Percentiles rank a stretch among this genome's conserved stretches.
phyloP scores from a whole-genome alignment of 1,140 invertebrate species.

The Eriocheir sinensis region DNA sequence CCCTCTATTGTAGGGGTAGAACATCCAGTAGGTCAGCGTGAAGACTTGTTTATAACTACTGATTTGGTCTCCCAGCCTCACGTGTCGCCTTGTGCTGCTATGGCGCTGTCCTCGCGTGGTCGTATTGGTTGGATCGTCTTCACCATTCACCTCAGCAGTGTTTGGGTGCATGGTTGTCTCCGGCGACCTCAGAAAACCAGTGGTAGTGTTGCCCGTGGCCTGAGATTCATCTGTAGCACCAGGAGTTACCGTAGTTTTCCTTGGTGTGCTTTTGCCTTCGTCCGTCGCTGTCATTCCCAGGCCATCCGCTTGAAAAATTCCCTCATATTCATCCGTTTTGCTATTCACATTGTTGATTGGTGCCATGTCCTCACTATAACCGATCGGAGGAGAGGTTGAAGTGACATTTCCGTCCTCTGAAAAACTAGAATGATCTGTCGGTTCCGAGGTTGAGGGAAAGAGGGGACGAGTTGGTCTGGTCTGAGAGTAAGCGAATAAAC shows the following conservation, averaged over 20 bases:
- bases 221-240: neutral
- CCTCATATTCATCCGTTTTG: too few relatives aligned
- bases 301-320: too few relatives aligned
- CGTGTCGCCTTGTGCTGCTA: conserved; percentile 8
- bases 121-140: neutral
- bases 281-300: too few relatives aligned
- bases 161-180: neutral
- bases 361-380: too few relatives aligned
- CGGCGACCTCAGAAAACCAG: neutral
- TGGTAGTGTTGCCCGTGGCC: neutral
- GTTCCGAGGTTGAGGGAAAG: neutral
- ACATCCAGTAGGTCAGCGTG: conserved; percentile 68
- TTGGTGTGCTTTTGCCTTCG: too few relatives aligned
- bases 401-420: neutral
- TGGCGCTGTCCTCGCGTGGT: neutral
- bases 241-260: neutral
- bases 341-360: too few relatives aligned
- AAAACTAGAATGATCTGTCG: neutral
- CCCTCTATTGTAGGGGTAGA: conserved; percentile 67
- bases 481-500: neutral
- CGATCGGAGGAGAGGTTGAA: neutral
- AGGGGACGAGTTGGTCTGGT: neutral
- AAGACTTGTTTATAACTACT: conserved; percentile 37
- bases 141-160: neutral
- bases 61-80: neutral